phyloP scores from a whole-genome alignment of 2,888 invertebrate genomes.

The Acrobasis consociella region DNA sequence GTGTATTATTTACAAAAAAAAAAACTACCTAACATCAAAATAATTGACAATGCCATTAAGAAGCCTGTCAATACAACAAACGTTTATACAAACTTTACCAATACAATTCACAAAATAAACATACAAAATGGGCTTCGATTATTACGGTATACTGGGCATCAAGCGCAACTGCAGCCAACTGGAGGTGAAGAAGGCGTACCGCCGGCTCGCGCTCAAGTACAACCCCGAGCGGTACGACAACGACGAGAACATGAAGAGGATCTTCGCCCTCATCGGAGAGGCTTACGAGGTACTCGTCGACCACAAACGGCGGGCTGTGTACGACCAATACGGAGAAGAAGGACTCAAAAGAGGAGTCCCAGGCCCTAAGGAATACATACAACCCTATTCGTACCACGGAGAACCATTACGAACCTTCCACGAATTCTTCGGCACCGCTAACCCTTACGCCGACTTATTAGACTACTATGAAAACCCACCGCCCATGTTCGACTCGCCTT shows the following conservation, averaged over 20 bases:
- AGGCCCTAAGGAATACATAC: conserved; percentile 85
- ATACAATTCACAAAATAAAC: not conserved
- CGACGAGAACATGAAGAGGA: conserved; percentile 71
- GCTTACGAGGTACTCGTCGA: conserved; percentile 90
- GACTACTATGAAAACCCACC: conserved; percentile 85
- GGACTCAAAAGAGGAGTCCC: conserved; percentile 92
- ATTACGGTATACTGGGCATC: conserved; percentile 89
- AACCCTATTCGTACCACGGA: conserved; percentile 91
- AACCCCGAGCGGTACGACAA: conserved; percentile 81
- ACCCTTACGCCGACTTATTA: conserved; percentile 90
- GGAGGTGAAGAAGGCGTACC: conserved; percentile 88
- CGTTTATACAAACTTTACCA: conserved; percentile 20
- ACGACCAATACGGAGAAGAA: conserved; percentile 95
- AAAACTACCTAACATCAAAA: no score
- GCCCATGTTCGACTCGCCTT: conserved; percentile 83
- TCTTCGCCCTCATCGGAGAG: conserved; percentile 87
- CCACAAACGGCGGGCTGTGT: conserved; percentile 87
- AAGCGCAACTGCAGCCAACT: conserved; percentile 84
- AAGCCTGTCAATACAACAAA: not conserved
- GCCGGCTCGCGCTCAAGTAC: conserved; percentile 81
- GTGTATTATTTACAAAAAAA: no score
- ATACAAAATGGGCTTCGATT: conserved; percentile 86
- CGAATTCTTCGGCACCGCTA: conserved; percentile 91
- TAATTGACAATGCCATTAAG: conserved; percentile 6
- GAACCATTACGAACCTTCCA: conserved; percentile 88